Percentiles rank a stretch among this genome's conserved stretches.
Conservation (phyloP, 2,113 vertebrate genomes). For the Colossoma macropomum region DNA sequence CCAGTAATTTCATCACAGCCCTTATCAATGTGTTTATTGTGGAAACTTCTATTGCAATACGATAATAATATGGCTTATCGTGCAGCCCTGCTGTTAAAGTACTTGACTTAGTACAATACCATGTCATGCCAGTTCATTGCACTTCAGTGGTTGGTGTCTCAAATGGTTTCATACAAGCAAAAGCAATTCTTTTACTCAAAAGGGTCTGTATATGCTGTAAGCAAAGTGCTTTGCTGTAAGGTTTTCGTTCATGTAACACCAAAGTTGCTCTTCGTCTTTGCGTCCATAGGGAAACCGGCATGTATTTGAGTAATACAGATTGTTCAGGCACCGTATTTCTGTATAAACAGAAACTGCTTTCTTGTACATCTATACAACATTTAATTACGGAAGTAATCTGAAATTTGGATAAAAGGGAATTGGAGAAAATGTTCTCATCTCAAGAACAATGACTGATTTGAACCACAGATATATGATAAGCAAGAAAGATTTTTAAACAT, state of each 20-base stretch:
- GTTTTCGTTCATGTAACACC: conserved; percentile 27
- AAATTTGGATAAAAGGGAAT: not conserved
- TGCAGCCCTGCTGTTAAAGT: not conserved
- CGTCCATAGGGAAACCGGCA: not conserved
- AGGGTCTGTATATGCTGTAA: not conserved
- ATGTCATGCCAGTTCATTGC: not conserved
- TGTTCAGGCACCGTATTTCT: not conserved
- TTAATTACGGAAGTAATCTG: not conserved
- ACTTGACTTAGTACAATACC: not conserved
- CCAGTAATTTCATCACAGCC: no score
- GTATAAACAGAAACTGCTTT: not conserved
- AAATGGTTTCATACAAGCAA: not conserved
- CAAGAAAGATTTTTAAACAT: not conserved
- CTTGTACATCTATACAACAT: not conserved
- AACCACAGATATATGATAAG: not conserved
- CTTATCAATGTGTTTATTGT: no score
- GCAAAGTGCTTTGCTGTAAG: not conserved
- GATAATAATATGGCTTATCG: no score
- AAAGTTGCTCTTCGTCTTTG: conserved; percentile 21
- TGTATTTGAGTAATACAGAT: not conserved
- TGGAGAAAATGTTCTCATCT: not conserved
- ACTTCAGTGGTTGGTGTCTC: not conserved
- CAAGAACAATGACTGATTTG: not conserved
- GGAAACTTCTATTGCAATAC: no score
- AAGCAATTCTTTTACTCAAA: not conserved